A percentile compares a stretch with the other conserved stretches of the same genome.
phyloP scores from a whole-genome alignment of 2,113 vertebrate species.

The Cochlearius cochlearius region DNA sequence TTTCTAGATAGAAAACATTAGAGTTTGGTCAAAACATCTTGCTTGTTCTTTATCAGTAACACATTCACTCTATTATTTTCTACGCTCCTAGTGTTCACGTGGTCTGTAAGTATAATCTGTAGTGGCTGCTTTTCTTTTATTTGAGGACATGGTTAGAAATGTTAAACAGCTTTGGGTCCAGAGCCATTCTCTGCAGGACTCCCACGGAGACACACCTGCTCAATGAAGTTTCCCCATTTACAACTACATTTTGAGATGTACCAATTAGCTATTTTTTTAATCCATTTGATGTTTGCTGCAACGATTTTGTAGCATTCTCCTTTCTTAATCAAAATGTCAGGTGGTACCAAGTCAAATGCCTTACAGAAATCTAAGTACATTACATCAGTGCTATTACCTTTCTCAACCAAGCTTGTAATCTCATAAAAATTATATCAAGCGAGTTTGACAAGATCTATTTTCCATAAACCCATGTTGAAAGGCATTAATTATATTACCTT shows the following conservation, averaged over 20 bases:
- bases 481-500: conserved; percentile 71
- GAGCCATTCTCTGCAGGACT: neutral
- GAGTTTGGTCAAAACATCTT: neutral
- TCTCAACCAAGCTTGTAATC: conserved; percentile 64
- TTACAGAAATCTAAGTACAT: conserved; percentile 48
- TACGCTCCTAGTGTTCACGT: neutral
- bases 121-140: neutral
- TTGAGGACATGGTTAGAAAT: neutral
- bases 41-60: neutral
- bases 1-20: neutral
- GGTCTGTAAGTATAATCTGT: neutral
- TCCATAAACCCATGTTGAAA: conserved; percentile 64
- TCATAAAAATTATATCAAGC: conserved; percentile 65
- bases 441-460: conserved; percentile 67
- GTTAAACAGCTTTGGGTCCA: neutral
- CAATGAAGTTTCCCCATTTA: neutral
- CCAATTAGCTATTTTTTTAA: neutral
- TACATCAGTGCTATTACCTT: conserved; percentile 60
- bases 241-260: neutral
- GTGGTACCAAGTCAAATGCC: conserved; percentile 37
- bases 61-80: neutral
- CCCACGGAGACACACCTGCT: neutral
- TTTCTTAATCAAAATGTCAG: conserved; percentile 41
- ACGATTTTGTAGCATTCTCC: neutral
- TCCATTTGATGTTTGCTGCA: neutral